Evolutionary conservation across 2,113 vertebrate species (phyloP).

Genomic region (Piprites chloris): DNA sequence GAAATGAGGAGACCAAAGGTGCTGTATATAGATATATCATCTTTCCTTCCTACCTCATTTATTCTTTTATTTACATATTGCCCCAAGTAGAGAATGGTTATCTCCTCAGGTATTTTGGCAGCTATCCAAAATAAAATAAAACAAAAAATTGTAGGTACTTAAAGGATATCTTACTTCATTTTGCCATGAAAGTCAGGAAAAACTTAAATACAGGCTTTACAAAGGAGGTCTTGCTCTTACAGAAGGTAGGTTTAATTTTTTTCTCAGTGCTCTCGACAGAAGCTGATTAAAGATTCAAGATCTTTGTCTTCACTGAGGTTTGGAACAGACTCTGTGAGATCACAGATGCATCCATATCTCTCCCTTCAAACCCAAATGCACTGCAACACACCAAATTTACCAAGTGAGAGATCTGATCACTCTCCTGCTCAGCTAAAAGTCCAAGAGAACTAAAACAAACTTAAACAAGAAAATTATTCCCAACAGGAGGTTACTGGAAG

Average conservation of each 20-base stretch:
- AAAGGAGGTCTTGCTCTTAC: neutral
- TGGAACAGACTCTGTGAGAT: neutral
- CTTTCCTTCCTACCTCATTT: neutral
- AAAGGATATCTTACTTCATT: neutral
- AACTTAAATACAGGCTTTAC: neutral
- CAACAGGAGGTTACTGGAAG: neutral
- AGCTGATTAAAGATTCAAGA: neutral
- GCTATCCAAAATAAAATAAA: neutral
- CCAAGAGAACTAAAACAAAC: neutral
- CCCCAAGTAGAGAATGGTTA: neutral
- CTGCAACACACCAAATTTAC: neutral
- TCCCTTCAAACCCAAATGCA: neutral
- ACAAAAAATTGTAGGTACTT: too few species aligned
- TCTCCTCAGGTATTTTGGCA: neutral
- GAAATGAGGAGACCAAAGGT: neutral
- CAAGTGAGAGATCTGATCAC: neutral
- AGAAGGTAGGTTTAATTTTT: neutral
- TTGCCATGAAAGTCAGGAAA: neutral
- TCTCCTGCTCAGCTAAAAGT: neutral
- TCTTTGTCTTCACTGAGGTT: neutral
- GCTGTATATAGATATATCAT: accelerated
- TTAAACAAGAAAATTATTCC: neutral
- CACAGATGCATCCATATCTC: neutral
- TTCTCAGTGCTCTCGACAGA: neutral
- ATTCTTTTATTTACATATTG: neutral